A percentile compares a stretch with the other conserved stretches of the same genome.
Evolutionary conservation across 1,140 invertebrate species (phyloP).

Genomic region (Drosophila triauraria): DNA sequence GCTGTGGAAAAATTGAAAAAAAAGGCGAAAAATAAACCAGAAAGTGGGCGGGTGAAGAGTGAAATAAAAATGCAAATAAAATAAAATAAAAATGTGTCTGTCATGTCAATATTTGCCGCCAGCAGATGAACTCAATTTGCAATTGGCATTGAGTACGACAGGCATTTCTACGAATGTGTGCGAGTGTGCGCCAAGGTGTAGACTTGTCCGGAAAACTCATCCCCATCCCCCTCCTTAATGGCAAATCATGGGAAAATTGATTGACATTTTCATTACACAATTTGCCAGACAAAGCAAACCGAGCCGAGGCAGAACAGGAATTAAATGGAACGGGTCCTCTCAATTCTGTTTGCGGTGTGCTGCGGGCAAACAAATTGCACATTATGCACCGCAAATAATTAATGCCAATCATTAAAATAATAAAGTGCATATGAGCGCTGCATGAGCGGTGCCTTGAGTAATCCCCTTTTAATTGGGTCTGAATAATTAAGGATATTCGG

Average conservation of each 20-base stretch:
- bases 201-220: constrained; percentile 37
- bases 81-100: constrained; percentile 84
- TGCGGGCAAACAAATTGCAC: constrained; percentile 64
- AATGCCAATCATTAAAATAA: constrained; percentile 79
- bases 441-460: constrained; percentile 21
- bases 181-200: constrained; percentile 40
- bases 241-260: constrained; percentile 83
- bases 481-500: constrained; percentile 66
- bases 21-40: constrained; percentile 38
- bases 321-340: constrained; percentile 12
- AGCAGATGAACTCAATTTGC: constrained; percentile 84
- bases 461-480: constrained; percentile 65
- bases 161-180: constrained; percentile 21
- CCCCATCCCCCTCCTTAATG: constrained; percentile 48
- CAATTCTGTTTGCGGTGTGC: constrained; percentile 46
- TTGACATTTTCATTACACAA: constrained; percentile 84
- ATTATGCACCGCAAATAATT: constrained; percentile 79
- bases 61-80: constrained; percentile 84
- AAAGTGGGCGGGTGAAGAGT: constrained; percentile 49
- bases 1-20: constrained; percentile 54
- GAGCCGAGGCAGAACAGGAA: not conserved
- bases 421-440: constrained; percentile 67
- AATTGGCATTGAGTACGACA: constrained; percentile 79
- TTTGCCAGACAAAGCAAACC: constrained; percentile 75
- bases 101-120: constrained; percentile 83